Base-by-base conservation (phyloP, 2,113 vertebrate genomes). In the Seriola aureovittata region DNA sequence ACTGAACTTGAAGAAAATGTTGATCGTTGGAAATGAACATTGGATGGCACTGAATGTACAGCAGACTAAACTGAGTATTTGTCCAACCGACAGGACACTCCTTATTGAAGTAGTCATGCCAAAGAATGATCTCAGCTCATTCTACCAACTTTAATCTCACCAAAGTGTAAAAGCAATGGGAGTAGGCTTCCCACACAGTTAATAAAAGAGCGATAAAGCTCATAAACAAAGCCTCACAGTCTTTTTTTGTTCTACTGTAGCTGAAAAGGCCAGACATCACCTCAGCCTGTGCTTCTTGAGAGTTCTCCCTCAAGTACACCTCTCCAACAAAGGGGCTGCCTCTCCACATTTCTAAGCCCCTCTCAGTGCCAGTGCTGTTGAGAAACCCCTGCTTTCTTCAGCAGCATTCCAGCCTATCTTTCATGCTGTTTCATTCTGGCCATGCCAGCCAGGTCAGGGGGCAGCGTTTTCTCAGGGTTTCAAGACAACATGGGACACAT, bases 401-500 rank as follows among this genome's bases (percentile, higher is more conserved):
- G 69, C 71, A 80, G 80, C 86, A 92, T 92, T 93, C 86, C 91
- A 86, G 58, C 72, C 90, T 85, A 91, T 94, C 93, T 88, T 92
- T 94, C 90, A 93, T 83, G 84, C 88, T 81, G 91, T 81, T 92
- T 78, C 78, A 85, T 94, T 94, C 71, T 78, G 85, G 29, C 88
- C 76, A 46, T 94, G 93, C 94, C 94, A 94, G 86, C 58, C 79
- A n/a, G 92, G 90, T 90, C 89, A 90, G 74, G 85, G 93, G 85
- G 79, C 91, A 90, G 76, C 42, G 79, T 92, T 92, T 94, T 94
- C 94, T 94, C 94, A 94, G 89, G 93, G 36, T 75, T 82, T 79
- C 57, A 74, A 84, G 78, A 86, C 81, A 85, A 82, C 52, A 66
- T 29, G 75, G 70, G 63, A 81, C 44, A 86, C 72, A 85, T 32